phyloP scores from a whole-genome alignment of 2,888 invertebrate genomes.

The Perithous albicinctus region DNA sequence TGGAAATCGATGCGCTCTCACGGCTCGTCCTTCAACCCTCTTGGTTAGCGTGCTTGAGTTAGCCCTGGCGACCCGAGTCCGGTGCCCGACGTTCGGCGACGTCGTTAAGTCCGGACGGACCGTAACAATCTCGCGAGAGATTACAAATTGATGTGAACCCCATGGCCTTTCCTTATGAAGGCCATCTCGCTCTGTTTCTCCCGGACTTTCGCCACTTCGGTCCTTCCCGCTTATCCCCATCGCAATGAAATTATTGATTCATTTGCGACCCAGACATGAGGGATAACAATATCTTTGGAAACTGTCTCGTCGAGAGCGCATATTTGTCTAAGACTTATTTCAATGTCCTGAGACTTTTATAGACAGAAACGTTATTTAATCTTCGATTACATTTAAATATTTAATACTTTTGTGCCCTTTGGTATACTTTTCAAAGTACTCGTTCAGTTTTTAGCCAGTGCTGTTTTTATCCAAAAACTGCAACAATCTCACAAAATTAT shows the following conservation, averaged over 20 bases:
- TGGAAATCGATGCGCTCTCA: slow-evolving; percentile 78
- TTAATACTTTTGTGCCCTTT: neutral
- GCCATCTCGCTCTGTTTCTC: neutral
- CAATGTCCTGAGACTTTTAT: slow-evolving; percentile 12
- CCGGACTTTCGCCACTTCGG: neutral
- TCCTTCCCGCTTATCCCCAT: slow-evolving; percentile 12
- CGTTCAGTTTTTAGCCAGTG: too few relatives aligned
- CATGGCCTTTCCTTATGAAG: neutral
- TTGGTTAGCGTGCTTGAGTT: slow-evolving; percentile 11
- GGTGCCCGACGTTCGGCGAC: slow-evolving; percentile 57
- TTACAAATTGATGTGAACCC: slow-evolving; percentile 55
- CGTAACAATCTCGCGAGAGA: slow-evolving; percentile 61
- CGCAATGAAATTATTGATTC: slow-evolving; percentile 32
- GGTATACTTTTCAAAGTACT: too few relatives aligned
- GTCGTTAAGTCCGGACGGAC: slow-evolving; percentile 62
- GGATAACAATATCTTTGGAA: neutral
- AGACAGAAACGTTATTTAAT: neutral
- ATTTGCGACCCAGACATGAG: slow-evolving; percentile 16
- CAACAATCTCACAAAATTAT: too few relatives aligned
- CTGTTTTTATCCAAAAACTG: too few relatives aligned
- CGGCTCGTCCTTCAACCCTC: slow-evolving; percentile 50
- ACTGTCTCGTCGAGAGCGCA: neutral
- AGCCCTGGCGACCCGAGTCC: slow-evolving; percentile 48
- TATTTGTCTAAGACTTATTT: slow-evolving; percentile 17
- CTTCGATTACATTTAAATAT: neutral